Evolutionary conservation across 2,113 vertebrate species (phyloP).

Genomic region (Bostrychus sinensis): DNA sequence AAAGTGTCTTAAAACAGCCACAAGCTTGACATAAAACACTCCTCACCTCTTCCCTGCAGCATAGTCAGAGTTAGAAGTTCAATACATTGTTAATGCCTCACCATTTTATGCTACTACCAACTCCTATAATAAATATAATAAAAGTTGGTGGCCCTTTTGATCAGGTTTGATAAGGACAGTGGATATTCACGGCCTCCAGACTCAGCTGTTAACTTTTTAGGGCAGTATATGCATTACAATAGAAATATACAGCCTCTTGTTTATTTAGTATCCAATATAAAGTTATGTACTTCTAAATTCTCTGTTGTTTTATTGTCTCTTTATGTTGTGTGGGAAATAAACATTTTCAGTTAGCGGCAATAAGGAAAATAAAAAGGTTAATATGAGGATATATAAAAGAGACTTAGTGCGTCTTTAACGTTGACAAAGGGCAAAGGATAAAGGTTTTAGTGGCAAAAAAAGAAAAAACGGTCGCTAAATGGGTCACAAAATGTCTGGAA

Average conservation of each 20-base stretch:
- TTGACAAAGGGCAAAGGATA: not conserved
- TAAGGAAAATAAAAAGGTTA: not conserved
- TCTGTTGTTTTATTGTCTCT: not conserved
- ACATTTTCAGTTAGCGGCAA: not conserved
- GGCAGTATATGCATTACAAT: not conserved
- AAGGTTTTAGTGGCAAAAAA: too few relatives aligned
- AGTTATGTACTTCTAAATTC: not conserved
- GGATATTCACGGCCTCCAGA: not conserved
- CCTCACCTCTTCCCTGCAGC: not conserved
- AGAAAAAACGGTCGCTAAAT: too few relatives aligned
- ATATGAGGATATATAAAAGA: not conserved
- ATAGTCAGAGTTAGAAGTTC: not conserved
- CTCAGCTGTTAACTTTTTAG: not conserved
- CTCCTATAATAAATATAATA: not conserved
- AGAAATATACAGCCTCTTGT: not conserved
- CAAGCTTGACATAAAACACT: not conserved
- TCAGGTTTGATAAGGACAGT: not conserved
- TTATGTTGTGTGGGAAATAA: not conserved
- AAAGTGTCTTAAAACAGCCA: too few relatives aligned
- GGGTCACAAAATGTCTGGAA: too few relatives aligned
- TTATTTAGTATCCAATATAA: constrained; percentile 1
- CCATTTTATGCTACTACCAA: not conserved
- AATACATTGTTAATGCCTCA: constrained; percentile 2
- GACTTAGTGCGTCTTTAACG: not conserved
- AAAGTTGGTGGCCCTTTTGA: constrained; percentile 7